Evolutionary conservation across 2,797 vertebrate genomes (phyloP), one percentile per base, ranked within the genome.

Genomic region (Gadopsis bispinosus): DNA sequence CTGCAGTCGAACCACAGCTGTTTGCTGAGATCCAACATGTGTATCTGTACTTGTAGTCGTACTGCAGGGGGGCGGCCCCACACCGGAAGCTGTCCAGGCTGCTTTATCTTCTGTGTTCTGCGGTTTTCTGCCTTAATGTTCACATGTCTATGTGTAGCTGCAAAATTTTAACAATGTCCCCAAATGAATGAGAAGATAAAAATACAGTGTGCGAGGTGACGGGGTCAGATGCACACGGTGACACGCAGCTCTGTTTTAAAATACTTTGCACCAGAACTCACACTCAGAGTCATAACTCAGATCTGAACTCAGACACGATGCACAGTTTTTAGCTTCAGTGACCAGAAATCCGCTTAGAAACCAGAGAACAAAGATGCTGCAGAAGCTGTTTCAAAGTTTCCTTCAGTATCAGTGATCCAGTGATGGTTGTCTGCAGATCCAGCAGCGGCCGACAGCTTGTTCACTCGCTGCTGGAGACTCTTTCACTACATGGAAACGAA

Each of bases 1-100:
- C 75, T 74, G 61, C 62, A 39, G 41, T 41, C 50, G 3, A n/a
- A 39, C 33, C n/a, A 26, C 61, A 26, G 11, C 68, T 66, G 41
- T 7, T 48, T 48, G 41, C 61, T 47, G 22, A 37, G 29, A 33
- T 55, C 37, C 6, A 13, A 56, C 26, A 51, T 16, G 26, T 62
- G 26, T 20, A 13, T 64, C 61, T 63, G 5, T 6, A 17, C 17
- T 3, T 19, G 16, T 47, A 19, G 17, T 7, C 7, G 3, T 7
- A 7, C 16, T 19, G 45, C 16, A 14, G 10, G 41, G 13, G 47
- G 45, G 17, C 19, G 48, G 19, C 19, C 19, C 5, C 8, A 7
- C 19, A 8, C 16, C 45, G 5, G 45, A 17, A 19, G 45, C 3
- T 7, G 3, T 3, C 17, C 7, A 19, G 45, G 6, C 7, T 19